A percentile compares a stretch with the other conserved stretches of the same genome.
Conservation (phyloP, 2,113 vertebrate genomes). For the Apodemus sylvaticus region DNA sequence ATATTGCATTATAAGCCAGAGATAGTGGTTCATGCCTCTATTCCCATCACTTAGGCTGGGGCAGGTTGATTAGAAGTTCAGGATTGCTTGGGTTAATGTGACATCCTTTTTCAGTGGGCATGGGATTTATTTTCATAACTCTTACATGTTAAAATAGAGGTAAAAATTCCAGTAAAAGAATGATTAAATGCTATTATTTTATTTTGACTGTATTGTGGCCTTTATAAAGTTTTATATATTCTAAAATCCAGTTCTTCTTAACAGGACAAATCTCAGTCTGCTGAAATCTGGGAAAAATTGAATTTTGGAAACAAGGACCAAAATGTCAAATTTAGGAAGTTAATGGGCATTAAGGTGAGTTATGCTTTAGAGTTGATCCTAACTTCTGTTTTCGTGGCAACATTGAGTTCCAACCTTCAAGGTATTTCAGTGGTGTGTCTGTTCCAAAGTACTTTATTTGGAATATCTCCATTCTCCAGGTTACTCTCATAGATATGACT, state of each 20-base stretch:
- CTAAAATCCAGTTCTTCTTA: constrained; percentile 62
- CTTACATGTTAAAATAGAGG: background rate
- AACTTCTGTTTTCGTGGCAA: background rate
- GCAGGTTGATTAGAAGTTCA: background rate
- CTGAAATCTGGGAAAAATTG: constrained; percentile 98
- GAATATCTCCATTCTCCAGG: background rate
- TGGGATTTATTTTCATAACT: no score
- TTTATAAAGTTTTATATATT: constrained; percentile 6
- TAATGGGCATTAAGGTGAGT: constrained; percentile 99
- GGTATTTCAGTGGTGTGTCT: background rate
- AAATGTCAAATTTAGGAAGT: constrained; percentile 99
- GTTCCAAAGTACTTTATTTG: background rate
- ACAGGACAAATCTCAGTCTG: constrained; percentile 97
- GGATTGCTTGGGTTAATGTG: background rate
- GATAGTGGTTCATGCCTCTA: background rate
- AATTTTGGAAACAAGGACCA: constrained; percentile 99
- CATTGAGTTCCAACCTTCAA: background rate
- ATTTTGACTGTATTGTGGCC: background rate
- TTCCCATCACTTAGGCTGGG: background rate
- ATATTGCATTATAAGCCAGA: background rate
- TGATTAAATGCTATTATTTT: background rate
- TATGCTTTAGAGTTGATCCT: background rate
- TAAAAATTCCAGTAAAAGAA: background rate
- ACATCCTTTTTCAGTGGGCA: background rate
- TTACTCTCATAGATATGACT: background rate